Evolutionary conservation across 2,797 vertebrate species (phyloP).

Genomic region (Sebastolobus alascanus): DNA sequence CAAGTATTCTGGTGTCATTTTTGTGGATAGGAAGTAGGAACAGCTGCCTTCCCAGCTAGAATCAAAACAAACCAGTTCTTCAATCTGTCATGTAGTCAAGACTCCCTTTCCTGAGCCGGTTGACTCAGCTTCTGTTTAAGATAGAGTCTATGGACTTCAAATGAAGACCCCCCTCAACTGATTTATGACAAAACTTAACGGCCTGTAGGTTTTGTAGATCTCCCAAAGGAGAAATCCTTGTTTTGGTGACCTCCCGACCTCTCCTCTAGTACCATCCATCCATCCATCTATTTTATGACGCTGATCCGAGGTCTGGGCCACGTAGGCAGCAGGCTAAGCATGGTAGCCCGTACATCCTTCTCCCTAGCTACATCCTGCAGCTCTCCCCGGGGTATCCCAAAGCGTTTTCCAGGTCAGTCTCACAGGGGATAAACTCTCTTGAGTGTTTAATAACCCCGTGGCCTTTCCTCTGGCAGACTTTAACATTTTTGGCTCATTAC

Average conservation of each 20-base stretch:
- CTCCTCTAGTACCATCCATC: background rate
- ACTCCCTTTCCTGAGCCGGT: background rate
- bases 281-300: conserved; percentile 33
- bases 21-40: background rate
- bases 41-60: background rate
- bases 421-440: background rate
- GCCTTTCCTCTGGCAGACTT: background rate
- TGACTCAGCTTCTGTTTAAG: background rate
- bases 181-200: background rate
- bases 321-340: background rate
- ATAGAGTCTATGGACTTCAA: background rate
- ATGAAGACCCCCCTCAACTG: background rate
- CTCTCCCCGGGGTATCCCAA: background rate
- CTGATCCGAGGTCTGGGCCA: conserved; percentile 6
- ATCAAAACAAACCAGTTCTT: conserved; percentile 6
- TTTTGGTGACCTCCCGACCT: conserved; percentile 36
- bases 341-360: background rate
- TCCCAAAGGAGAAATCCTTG: conserved; percentile 16
- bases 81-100: conserved; percentile 6
- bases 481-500: background rate
- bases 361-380: background rate
- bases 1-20: background rate
- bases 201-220: conserved; percentile 4
- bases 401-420: background rate
- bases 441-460: background rate